Conservation (phyloP, 2,113 vertebrate genomes). For the western clawed frog (Xenopus tropicalis) region DNA sequence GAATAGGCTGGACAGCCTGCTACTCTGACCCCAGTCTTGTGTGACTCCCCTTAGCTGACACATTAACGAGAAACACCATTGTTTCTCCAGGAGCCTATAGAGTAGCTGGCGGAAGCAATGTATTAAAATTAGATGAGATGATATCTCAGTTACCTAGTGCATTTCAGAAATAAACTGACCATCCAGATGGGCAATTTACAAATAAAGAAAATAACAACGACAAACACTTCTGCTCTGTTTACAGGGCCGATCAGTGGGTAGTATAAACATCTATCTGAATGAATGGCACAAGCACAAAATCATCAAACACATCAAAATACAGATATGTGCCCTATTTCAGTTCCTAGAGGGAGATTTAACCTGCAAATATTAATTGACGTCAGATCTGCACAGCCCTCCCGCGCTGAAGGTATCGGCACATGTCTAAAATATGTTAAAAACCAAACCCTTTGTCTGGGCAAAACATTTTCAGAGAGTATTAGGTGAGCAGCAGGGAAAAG, state of each 20-base stretch:
- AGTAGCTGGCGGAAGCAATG: constrained; percentile 10
- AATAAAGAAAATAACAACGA: background rate
- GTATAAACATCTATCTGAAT: background rate
- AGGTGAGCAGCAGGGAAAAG: constrained; percentile 27
- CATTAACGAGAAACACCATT: constrained; percentile 52
- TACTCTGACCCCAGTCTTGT: constrained; percentile 73
- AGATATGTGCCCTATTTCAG: background rate
- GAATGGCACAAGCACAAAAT: background rate
- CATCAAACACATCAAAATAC: background rate
- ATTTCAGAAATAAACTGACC: constrained; percentile 5
- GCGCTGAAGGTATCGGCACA: constrained; percentile 1
- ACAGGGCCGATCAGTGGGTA: background rate
- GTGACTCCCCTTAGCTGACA: constrained; percentile 55
- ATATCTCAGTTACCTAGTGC: constrained; percentile 13
- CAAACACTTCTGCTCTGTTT: background rate
- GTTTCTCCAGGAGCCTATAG: constrained; percentile 54
- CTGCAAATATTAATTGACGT: constrained; percentile 31
- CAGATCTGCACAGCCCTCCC: constrained; percentile 6
- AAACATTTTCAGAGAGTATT: constrained; percentile 23
- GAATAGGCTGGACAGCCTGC: constrained; percentile 75
- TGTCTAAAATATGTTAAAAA: constrained; percentile 43
- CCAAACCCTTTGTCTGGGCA: constrained; percentile 35
- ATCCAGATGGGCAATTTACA: too few relatives aligned
- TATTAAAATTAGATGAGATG: constrained; percentile 26
- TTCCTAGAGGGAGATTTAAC: background rate